Base-by-base conservation (phyloP, 1,140 invertebrate genomes). In the Rhagoletis zephyria region DNA sequence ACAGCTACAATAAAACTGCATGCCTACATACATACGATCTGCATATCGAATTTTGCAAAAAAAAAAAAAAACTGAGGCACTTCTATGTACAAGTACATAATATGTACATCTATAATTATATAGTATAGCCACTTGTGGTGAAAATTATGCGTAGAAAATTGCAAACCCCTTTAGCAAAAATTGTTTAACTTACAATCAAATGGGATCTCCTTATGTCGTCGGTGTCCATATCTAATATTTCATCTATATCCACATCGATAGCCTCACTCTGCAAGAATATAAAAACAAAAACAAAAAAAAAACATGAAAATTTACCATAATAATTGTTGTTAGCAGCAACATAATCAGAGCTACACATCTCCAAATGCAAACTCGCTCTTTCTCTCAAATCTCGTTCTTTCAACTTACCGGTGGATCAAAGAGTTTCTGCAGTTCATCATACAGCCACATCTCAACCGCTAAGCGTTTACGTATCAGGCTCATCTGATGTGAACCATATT, bases 401-500 rank as follows among this genome's bases (percentile, higher is more conserved):
- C 74, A 19, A 94, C 95, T 95, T 92, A 97, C 96, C 93, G 95
- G 94, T 88, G 95, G 95, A 90, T 97, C 96, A 91, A 98, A 98
- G 61, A 99, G 94, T 91, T 97, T 96, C 93, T 98, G 97, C 87
- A 99, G 94, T 93, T 98, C 96, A 92, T 99, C 98, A 93, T 98
- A 98, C 65, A 99, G 95, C 98, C 98, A 99, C 97, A 99, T 98
- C 94, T 99, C 98, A 10, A 99, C 98, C 12, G 97, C 96, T 87
- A 99, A 94, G 91, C 98, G 94, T 94, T 99, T 99, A 89, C 98
- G 95, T 90, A 99, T 99, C 88, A 99, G 95, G 90, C 96, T 97
- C 98, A 99, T 99, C 94, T 99, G 98, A 94, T 99, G 98, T 89
- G 97, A 97, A 87, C 98, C 98, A 92, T 99, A 99, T 93, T 99